These are phyloP conservation scores for Marasmarcha lunaedactyla DNA, from an alignment of 2,888 invertebrate genomes.

Conservation along the genomic window DNA sequence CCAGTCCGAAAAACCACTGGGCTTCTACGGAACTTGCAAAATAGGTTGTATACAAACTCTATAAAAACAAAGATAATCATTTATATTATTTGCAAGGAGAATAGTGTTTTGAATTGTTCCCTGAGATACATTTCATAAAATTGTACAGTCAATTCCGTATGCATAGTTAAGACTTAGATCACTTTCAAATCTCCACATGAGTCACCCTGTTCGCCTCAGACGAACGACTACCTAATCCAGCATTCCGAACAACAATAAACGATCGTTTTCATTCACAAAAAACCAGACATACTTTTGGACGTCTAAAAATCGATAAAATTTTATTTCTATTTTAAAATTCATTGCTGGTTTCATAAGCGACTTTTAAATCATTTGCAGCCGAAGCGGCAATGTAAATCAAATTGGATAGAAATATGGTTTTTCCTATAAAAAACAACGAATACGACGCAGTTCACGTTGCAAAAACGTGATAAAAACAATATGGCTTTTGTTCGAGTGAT, in stretches of 20 bases:
- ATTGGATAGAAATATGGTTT: background rate
- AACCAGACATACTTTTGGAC: conserved; percentile 28
- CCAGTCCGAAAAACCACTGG: too few relatives aligned
- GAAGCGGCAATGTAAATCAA: conserved; percentile 7
- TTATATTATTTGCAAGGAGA: too few relatives aligned
- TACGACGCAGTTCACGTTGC: conserved; percentile 19
- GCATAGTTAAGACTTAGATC: background rate
- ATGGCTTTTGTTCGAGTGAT: conserved; percentile 1
- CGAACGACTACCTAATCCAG: conserved; percentile 21
- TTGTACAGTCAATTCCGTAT: background rate
- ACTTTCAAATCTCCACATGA: conserved; percentile 22
- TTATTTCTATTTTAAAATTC: conserved; percentile 9
- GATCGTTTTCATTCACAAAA: conserved; percentile 31
- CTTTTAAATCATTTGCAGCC: background rate
- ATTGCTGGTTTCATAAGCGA: conserved; percentile 12
- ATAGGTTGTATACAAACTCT: too few relatives aligned
- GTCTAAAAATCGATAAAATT: conserved; percentile 23
- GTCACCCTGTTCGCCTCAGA: conserved; percentile 22
- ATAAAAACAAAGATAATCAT: too few relatives aligned
- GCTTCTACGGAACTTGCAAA: too few relatives aligned
- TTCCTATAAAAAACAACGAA: conserved; percentile 12
- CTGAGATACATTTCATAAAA: background rate
- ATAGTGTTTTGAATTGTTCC: background rate
- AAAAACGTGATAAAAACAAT: conserved; percentile 23
- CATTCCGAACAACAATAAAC: conserved; percentile 24